These are phyloP conservation scores for Gymnoscelis rufifasciata DNA, from an alignment of 2,888 invertebrate species.

Conservation along the genomic window DNA sequence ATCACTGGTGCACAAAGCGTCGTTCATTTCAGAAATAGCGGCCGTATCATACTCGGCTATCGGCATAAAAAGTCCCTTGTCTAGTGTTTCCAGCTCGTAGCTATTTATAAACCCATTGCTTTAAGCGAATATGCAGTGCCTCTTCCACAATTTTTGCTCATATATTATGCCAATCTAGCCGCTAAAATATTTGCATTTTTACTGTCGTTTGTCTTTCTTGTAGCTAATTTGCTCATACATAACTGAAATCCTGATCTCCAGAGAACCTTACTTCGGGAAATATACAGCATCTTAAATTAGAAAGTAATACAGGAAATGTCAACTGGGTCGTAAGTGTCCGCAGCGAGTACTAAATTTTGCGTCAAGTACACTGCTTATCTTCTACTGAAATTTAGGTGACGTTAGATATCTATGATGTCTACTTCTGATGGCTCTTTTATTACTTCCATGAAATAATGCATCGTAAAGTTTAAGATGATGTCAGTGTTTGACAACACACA, in stretches of 20 bases:
- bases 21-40: slow-evolving; percentile 19
- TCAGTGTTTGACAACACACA: no score
- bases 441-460: no score
- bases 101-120: slow-evolving; percentile 18
- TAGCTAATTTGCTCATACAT: no score
- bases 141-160: not conserved
- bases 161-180: no score
- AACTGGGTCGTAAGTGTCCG: not conserved
- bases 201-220: no score
- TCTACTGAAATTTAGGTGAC: not conserved
- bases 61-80: slow-evolving; percentile 24
- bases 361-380: not conserved
- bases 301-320: not conserved
- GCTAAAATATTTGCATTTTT: no score
- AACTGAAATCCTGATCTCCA: no score
- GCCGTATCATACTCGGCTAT: slow-evolving; percentile 19
- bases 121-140: slow-evolving; percentile 6
- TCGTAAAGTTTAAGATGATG: no score
- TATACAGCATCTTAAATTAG: not conserved
- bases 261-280: not conserved
- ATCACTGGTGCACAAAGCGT: slow-evolving; percentile 8
- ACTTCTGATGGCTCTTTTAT: no score
- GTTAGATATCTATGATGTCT: no score
- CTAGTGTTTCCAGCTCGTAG: slow-evolving; percentile 10
- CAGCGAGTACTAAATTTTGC: not conserved